Base-by-base conservation (phyloP, 2,797 vertebrate genomes). In the Microtus californicus region DNA sequence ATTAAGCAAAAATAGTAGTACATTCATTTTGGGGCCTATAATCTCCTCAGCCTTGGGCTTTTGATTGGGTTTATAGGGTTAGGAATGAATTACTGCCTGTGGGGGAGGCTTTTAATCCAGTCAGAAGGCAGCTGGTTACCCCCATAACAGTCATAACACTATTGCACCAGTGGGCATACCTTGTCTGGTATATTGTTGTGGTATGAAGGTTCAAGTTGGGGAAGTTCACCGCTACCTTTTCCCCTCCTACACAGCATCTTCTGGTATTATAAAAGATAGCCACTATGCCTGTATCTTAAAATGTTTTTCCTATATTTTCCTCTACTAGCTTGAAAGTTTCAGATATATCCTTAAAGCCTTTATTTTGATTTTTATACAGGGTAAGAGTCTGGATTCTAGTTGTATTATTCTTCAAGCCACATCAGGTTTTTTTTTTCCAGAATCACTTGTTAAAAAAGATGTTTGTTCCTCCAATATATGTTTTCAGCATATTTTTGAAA, bases 281-380 rank as follows among this genome's bases (percentile, higher is more conserved):
- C 63, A 86, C 12, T 25, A 51, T 69, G 82, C 5, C 27, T 45
- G 27, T 34, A 15, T 15, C 86, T 88, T 74, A 27, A 76, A 74
- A 34, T 76, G 11, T 51, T 76, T 76, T 61, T 17, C 69, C 27
- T 73, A 17, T 43, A 54, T 40, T 87, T 69, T 73, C 45, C n/a
- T 87, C 8, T 25, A 51, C 31, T n/a, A 14, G 0, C 31, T 86
- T 71, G 65, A 40, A 56, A 19, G 27, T 34, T 76, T 59, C 63
- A 23, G n/a, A 29, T 23, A 43, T 59, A 6, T 43, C 37, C 34
- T 74, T 61, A 31, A 88, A 31, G 27, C 61, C 37, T 88, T 88
- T 45, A 76, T 59, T 87, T 85, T 85, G 81, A 67, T 56, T 87
- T 87, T 56, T 87, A 56, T 56, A 43, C n/a, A 74, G 85, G 14